Evolutionary conservation across 2,888 invertebrate genomes (phyloP), one percentile per base, ranked within the genome.

Genomic region (Drosophila affinis): DNA sequence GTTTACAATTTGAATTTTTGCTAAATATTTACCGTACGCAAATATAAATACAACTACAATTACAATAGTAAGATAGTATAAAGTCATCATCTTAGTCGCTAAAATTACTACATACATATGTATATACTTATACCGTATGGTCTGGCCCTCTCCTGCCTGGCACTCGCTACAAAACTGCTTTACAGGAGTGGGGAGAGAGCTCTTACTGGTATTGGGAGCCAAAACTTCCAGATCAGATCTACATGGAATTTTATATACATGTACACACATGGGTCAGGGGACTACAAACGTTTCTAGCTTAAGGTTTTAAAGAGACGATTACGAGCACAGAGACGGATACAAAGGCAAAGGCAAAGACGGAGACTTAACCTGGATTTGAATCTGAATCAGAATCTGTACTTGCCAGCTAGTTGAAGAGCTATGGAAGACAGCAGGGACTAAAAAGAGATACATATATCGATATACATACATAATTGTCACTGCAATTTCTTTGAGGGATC

Each of bases 391-490:
- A 39, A 39, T 39, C 39, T 39, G 39, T 47, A 34, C 47, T 46
- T n/a, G 39, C 39, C 39, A 39, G 39, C 39, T 39, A n/a, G 39
- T 39, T 39, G 39, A 39, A n/a, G 39, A 10, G n/a, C 34, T 57
- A 12, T 67, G 65, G 65, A 65, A 65, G 65, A 65, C 65, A 55
- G 58, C 32, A 27, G 39, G 24, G 51, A 52, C 49, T 21, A 63
- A 24, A 54, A 2, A 14, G 14, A 39, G 39, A 7, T 39, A 18
- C 39, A 39, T 62, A 39, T 27, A 49, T n/a, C 44, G 46, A 39
- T 39, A n/a, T 39, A 39, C 46, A 17, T 59, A 70, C 53, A 59
- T 71, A 70, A 59, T 69, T 69, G 71, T 70, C 71, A 70, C 59
- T 70, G 54, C 68, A 65, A 65, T 39, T 39, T 48, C 18, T 65